A percentile compares a stretch with the other conserved stretches of the same genome.
phyloP scores from a whole-genome alignment of 2,797 vertebrate species.

The Salarias fasciatus region DNA sequence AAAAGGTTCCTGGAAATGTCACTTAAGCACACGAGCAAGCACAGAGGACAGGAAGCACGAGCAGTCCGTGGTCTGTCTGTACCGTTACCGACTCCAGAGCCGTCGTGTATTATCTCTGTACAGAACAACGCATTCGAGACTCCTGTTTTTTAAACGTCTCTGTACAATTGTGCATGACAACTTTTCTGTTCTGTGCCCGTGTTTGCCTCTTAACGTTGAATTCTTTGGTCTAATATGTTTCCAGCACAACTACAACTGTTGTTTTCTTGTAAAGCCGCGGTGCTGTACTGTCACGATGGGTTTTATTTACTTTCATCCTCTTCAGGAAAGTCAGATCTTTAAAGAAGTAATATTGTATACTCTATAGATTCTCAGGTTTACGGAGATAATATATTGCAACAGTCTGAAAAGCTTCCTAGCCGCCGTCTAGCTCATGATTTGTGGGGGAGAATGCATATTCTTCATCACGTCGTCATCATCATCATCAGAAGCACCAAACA shows the following conservation, averaged over 20 bases:
- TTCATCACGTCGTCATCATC: conserved; percentile 18
- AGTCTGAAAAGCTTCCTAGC: conserved; percentile 62
- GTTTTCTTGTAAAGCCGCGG: conserved; percentile 28
- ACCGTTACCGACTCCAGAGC: neutral
- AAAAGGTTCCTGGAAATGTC: conserved; percentile 21
- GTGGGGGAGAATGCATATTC: conserved; percentile 33
- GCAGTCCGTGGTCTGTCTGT: neutral
- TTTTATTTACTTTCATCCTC: conserved; percentile 38
- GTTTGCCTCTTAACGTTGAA: conserved; percentile 12
- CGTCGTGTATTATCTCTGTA: conserved; percentile 38
- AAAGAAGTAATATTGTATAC: conserved; percentile 44
- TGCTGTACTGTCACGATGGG: conserved; percentile 26
- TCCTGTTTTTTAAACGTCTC: conserved; percentile 41
- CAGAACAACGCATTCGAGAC: conserved; percentile 42
- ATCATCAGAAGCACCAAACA: conserved; percentile 41
- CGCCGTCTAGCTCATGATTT: conserved; percentile 45
- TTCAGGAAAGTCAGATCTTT: conserved; percentile 33
- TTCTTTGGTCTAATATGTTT: conserved; percentile 37
- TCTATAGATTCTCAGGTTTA: conserved; percentile 77
- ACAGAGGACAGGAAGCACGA: conserved; percentile 49
- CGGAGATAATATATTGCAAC: conserved; percentile 62
- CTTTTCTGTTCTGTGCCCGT: conserved; percentile 35
- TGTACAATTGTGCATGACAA: conserved; percentile 67
- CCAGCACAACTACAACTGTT: conserved; percentile 39
- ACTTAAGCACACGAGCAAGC: conserved; percentile 57